These are phyloP conservation scores for Gorsachius goisagi DNA, from an alignment of 2,113 vertebrate species.

Conservation along the genomic window DNA sequence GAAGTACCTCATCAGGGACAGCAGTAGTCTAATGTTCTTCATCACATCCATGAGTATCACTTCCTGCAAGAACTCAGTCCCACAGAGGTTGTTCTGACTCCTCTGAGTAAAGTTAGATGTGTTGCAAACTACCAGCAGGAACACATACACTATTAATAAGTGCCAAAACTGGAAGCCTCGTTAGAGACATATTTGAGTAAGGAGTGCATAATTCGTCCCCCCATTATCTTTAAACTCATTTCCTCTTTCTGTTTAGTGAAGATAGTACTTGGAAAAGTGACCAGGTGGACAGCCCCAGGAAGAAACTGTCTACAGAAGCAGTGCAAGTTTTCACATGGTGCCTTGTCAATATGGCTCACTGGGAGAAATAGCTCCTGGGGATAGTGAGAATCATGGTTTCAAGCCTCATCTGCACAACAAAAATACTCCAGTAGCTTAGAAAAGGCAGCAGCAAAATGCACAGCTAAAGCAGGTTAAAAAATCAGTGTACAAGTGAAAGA, in stretches of 20 bases:
- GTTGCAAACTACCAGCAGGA: background rate
- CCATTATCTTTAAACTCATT: conserved; percentile 13
- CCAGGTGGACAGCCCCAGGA: background rate
- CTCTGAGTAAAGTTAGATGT: background rate
- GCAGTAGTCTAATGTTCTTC: background rate
- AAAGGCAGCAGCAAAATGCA: background rate
- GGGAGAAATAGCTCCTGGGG: background rate
- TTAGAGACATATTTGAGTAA: background rate
- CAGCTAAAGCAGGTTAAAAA: background rate
- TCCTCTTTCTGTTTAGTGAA: background rate
- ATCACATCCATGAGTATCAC: background rate
- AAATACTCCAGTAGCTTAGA: background rate
- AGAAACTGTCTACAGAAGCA: background rate
- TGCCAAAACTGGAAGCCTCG: background rate
- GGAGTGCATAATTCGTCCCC: background rate
- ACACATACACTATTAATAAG: background rate
- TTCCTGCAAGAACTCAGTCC: background rate
- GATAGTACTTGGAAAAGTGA: background rate
- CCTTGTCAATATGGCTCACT: background rate
- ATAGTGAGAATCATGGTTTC: background rate
- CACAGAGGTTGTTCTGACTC: background rate
- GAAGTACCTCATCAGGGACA: background rate
- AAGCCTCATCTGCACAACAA: background rate
- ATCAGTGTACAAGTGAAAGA: background rate
- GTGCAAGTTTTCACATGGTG: background rate